These are phyloP conservation scores for Rhinoptilus africanus DNA, from an alignment of 2,113 vertebrate genomes.

Conservation along the genomic window DNA sequence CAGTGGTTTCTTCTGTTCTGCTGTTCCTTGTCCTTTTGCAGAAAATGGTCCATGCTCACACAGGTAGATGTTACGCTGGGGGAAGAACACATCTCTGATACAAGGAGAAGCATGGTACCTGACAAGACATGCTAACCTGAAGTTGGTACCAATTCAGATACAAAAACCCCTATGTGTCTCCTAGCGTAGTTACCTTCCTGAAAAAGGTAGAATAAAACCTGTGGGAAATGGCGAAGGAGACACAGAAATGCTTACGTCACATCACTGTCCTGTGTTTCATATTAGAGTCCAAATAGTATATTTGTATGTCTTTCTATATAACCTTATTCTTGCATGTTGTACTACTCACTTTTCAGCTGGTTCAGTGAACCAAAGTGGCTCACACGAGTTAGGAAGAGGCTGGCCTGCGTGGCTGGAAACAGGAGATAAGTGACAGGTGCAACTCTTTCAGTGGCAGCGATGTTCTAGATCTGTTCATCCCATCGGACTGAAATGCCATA, in stretches of 20 bases:
- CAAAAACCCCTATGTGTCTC: rapidly evolving
- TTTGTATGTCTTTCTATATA: not conserved
- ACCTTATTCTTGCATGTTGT: not conserved
- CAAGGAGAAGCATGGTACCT: not conserved
- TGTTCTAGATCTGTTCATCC: not conserved
- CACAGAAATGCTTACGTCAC: not conserved
- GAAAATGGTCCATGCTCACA: not conserved
- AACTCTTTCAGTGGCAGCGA: not conserved
- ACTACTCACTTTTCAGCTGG: not conserved
- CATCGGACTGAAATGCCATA: not conserved
- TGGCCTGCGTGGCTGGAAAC: not conserved
- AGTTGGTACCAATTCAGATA: not conserved
- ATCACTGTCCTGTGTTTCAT: not conserved
- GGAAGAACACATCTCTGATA: not conserved
- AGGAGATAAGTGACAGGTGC: not conserved
- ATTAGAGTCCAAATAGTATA: not conserved
- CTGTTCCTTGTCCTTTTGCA: not conserved
- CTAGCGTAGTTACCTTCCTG: not conserved
- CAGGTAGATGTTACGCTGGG: not conserved
- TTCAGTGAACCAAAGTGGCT: not conserved
- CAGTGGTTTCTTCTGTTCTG: not conserved
- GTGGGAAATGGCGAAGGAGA: not conserved
- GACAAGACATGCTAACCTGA: not conserved
- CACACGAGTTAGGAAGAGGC: not conserved
- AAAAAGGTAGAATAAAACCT: not conserved